These are phyloP conservation scores for Coracias cyanogaster DNA, from an alignment of 2,797 vertebrate species.

Conservation along the genomic window DNA sequence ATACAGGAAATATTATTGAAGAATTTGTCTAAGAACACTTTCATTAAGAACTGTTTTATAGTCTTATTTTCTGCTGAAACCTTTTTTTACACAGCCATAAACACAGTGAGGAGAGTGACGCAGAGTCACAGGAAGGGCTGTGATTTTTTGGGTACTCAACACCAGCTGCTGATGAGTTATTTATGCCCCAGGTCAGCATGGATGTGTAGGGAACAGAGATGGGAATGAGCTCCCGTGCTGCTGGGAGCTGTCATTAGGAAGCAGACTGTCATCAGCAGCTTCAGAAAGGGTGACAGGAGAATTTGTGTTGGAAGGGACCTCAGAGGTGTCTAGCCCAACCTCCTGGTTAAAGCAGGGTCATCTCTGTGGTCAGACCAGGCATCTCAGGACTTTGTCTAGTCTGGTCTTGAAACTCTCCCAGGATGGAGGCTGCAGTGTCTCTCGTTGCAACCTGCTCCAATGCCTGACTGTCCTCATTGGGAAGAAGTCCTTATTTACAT, in stretches of 20 bases:
- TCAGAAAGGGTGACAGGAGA: neutral
- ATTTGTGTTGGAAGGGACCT: neutral
- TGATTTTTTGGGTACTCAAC: neutral
- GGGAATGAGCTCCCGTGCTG: accelerated
- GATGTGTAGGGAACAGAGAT: neutral
- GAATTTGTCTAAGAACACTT: neutral
- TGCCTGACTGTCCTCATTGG: neutral
- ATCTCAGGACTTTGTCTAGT: neutral
- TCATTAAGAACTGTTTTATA: neutral
- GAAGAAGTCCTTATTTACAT: neutral
- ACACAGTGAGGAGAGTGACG: neutral
- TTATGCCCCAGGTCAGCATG: neutral
- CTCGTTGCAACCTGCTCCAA: neutral
- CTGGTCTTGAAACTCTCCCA: neutral
- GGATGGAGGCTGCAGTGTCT: neutral
- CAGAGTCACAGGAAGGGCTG: neutral
- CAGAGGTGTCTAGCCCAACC: neutral
- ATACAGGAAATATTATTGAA: neutral
- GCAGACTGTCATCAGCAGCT: constrained; percentile 5
- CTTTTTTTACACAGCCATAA: neutral
- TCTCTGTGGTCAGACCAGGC: neutral
- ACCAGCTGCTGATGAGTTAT: neutral
- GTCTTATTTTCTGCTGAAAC: neutral
- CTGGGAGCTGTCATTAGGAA: neutral
- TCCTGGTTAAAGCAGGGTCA: neutral